These are phyloP conservation scores for Pecten maximus DNA, from an alignment of 2,888 invertebrate species.

Conservation along the genomic window DNA sequence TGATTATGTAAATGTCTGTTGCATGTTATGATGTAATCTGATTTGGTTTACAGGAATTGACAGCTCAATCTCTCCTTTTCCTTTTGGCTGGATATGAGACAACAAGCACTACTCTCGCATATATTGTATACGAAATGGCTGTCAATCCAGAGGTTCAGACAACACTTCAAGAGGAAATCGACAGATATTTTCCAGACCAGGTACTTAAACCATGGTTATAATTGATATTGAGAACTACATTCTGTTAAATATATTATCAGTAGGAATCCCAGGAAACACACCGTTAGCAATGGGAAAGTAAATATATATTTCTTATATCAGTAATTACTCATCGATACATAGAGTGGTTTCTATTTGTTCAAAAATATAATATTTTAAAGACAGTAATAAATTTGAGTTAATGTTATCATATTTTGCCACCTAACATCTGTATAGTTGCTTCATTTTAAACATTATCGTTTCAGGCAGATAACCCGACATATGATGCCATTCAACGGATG, in stretches of 20 bases:
- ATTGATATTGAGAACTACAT: no score
- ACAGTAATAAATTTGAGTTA: no score
- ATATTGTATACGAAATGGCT: constrained; percentile 83
- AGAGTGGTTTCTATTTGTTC: no score
- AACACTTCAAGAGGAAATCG: constrained; percentile 82
- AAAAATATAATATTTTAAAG: no score
- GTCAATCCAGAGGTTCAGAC: constrained; percentile 83
- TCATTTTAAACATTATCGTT: neutral
- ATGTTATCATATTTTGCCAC: no score
- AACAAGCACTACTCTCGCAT: constrained; percentile 84
- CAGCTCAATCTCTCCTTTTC: constrained; percentile 82
- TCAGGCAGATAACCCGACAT: constrained; percentile 68
- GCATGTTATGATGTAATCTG: neutral
- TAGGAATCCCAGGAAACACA: no score
- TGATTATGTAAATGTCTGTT: neutral
- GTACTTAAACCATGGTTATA: constrained; percentile 51
- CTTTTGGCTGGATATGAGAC: constrained; percentile 85
- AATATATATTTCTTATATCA: no score
- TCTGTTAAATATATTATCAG: no score
- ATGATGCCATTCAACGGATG: constrained; percentile 79
- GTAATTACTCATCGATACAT: no score
- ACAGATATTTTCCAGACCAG: constrained; percentile 71
- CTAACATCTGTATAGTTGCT: no score
- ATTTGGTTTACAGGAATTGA: constrained; percentile 75
- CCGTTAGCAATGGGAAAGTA: no score